Evolutionary conservation across 2,113 vertebrate genomes (phyloP), one percentile per base, ranked within the genome.

Genomic region (Aramus guarauna): DNA sequence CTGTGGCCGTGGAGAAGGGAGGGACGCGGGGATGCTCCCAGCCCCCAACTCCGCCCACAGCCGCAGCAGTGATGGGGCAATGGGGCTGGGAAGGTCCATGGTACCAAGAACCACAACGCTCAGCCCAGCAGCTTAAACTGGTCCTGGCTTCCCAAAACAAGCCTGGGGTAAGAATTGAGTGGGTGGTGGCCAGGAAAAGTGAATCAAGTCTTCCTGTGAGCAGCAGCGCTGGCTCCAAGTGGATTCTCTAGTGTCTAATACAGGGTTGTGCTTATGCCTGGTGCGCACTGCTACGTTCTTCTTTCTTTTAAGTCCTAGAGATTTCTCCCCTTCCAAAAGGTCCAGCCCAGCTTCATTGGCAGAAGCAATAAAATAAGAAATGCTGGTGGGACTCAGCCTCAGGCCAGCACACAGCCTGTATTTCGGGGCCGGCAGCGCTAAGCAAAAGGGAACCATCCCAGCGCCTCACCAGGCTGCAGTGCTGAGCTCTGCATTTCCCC

Each of bases 21-120:
- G 20, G 48, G 71, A 81, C 4, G 1, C 1, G 63, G 39, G 68
- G 88, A 74, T 18, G 11, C 37, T 67, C 56, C 81, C 1, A 0
- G 20, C 20, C 24, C 62, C 58, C 34, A 23, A 22, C 18, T 22
- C 43, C 67, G 68, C 9, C 64, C 39, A 2, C 1, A 14, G 62
- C 74, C 5, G 1, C 1, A 1, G 67, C 1, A 0, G 39, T 6
- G 11, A 15, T 24, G 48, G 73, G 30, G 29, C 2, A 1, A 34
- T 32, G 12, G 56, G 27, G 39, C n/a, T 69, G 32, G 43, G 59
- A 74, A 92, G 47, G n/a, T 45, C 55, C 41, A 5, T 0, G 6
- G 68, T 19, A 58, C 37, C 7, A 12, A 43, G 41, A 48, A 23
- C 41, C 3, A 0, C 27, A 24, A 9, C 3, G 2, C 36, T 45